Evolutionary conservation across 2,797 vertebrate species (phyloP), one percentile per base, ranked within the genome.

Genomic region (Falco berigora): DNA sequence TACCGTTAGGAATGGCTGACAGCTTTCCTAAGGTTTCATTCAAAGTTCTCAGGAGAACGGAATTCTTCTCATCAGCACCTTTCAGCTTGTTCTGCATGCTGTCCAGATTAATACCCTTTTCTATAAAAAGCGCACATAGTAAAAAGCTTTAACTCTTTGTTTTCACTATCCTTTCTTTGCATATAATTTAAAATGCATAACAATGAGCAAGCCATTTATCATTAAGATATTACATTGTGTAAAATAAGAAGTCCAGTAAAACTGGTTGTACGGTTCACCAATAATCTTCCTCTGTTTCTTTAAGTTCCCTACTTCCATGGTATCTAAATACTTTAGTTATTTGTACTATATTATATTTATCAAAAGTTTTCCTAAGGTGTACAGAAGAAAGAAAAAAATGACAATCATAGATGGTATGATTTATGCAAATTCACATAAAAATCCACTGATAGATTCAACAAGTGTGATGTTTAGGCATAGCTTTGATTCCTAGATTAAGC

Each of bases 11-110:
- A 96, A 99, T 98, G 63, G 98, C 96, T 61, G 98, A 97, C 87
- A 99, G 98, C 73, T 98, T 99, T 93, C 97, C 98, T 95, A 99
- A 95, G 86, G 98, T 99, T 97, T 98, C 98, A 77, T 99, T 99
- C 97, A 99, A 96, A 86, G 98, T 96, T 97, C 93, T 98, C 91
- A 98, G 97, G 90, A 99, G 97, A 92, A 98, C 97, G 91, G 98
- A 98, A 85, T 98, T 99, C 97, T 98, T 99, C 86, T 97, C 98
- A 96, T 98, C 98, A 3, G 98, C 98, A 73, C 98, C 97, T 98
- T 99, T 98, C 80, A 99, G 96, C 93, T 98, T 98, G 92, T 96
- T 96, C 98, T 98, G 98, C 96, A 99, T 97, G 86, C 85, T 96
- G 21, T 97, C 97, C 95, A 99, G 97, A 77, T 96, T 95, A 27